Evolutionary conservation across 2,888 invertebrate genomes (phyloP), one percentile per base, ranked within the genome.

Genomic region (Drosophila glabriapex): DNA sequence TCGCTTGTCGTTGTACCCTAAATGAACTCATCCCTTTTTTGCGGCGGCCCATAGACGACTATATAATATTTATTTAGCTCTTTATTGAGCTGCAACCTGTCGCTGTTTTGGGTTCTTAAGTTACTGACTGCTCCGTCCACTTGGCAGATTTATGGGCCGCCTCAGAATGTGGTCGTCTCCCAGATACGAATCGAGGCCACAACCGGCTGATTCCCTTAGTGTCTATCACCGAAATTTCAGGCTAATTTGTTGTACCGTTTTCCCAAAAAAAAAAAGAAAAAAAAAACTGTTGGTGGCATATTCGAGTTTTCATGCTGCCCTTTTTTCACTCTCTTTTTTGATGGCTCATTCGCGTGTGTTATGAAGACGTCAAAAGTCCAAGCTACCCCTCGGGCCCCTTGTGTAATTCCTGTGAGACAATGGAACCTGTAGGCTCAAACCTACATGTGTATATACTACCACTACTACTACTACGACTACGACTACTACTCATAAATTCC

Each of bases 41-140:
- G 25, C 55, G 39, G 19, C 37, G 25, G 50, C 16, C 64, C 66
- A 66, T 76, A 83, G 76, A 73, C 69, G 60, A 73, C 69, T 59
- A 68, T 81, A 83, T 83, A 61, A 79, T 70, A 69, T 82, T 82
- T 82, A 82, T 83, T 82, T 83, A 61, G 79, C 79, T 85, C 83
- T 85, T 88, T 85, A 85, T 85, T 85, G 85, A 85, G 85, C 85
- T 85, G 87, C 84, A 85, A 85, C 84, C 84, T 85, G 84, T 85
- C 84, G 87, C 85, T 73, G 73, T 56, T 28, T 70, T 73, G 67
- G 68, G 71, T 50, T 73, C 70, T 39, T 28, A 12, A 55, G 37
- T 53, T 61, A 19, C 22, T 49, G 59, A 56, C 76, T 68, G 46
- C 46, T 25, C 46, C 46, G 16, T 53, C 41, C 58, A 53, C 70